Percentiles rank a stretch among this genome's conserved stretches.
These are phyloP conservation scores for Turdus rufiventris DNA, from an alignment of 2,113 vertebrate species.

Conservation along the genomic window DNA sequence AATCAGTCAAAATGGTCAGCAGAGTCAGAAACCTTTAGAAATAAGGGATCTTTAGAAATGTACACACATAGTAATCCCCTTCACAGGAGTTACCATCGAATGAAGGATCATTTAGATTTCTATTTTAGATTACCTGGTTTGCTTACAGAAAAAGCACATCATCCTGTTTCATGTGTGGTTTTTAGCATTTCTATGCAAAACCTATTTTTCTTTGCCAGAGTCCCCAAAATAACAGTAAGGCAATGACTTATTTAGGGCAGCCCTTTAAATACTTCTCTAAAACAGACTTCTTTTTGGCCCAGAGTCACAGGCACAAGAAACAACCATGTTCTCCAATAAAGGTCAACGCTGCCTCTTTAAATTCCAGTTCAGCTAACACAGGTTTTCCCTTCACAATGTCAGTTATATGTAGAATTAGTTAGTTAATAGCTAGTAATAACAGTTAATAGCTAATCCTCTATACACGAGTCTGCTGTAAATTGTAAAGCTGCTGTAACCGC, in stretches of 20 bases:
- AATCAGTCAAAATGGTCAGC: background rate
- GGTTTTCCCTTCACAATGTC: background rate
- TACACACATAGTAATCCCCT: background rate
- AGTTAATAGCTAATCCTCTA: background rate
- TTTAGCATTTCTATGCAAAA: background rate
- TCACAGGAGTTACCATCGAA: background rate
- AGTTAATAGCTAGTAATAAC: background rate
- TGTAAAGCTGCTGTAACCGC: background rate
- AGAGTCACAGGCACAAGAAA: background rate
- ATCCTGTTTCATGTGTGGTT: background rate
- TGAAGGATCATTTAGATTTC: background rate
- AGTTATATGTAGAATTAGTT: background rate
- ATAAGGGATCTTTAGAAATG: background rate
- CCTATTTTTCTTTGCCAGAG: background rate
- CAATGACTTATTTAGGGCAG: background rate
- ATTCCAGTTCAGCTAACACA: background rate
- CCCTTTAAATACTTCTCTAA: background rate
- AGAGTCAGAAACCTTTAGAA: background rate
- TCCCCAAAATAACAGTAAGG: background rate
- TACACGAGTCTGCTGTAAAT: background rate
- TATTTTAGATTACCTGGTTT: background rate
- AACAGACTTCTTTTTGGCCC: background rate
- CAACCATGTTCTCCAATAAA: background rate
- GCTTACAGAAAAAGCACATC: background rate
- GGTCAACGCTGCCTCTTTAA: background rate